Base-by-base conservation (phyloP, 1,140 invertebrate genomes). In the Tetramorium alpestre region DNA sequence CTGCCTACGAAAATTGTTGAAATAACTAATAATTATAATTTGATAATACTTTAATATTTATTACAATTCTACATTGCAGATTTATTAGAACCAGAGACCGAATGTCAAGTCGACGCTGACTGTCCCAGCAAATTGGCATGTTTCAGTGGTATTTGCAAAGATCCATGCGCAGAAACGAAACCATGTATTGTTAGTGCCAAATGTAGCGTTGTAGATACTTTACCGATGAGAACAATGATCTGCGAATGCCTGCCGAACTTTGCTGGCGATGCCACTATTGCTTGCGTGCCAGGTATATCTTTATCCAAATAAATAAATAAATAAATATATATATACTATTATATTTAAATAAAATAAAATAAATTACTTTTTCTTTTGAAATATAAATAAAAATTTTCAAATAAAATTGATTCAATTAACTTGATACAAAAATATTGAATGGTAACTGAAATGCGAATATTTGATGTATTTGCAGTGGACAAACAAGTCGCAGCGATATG, bases 51-150 rank as follows among this genome's bases (percentile, higher is more conserved):
- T 8, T 6, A 80, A 54, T 72, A 3, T 13, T 0, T 47, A 6
- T 58, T 62, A 38, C 2, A 72, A 70, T 93, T 94, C 51, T 93
- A 33, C 4, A 33, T 33, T 33, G 33, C 33, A 96, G 94, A 96
- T 94, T 94, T 96, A 82, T 95, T 95, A 41, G 94, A 94, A 93
- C 93, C 94, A 89, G 93, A 95, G 78, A 95, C 97, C 1, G 97
- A 98, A 92, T 99, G 98, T 94, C 96, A 96, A 92, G 96, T 96
- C 88, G 98, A 99, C 91, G 97, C 96, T 0, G 98, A 99, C 89
- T 99, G 98, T 94, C 96, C 98, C 13, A 98, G 97, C 75, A 98
- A 97, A 93, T 94, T 98, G 82, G 98, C 98, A 28, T 99, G 98
- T 94, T 97, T 99, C 91, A 96, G 96, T 92, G 97, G 97, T 25